phyloP scores from a whole-genome alignment of 2,113 vertebrate species.

The Callopanchax toddi region DNA sequence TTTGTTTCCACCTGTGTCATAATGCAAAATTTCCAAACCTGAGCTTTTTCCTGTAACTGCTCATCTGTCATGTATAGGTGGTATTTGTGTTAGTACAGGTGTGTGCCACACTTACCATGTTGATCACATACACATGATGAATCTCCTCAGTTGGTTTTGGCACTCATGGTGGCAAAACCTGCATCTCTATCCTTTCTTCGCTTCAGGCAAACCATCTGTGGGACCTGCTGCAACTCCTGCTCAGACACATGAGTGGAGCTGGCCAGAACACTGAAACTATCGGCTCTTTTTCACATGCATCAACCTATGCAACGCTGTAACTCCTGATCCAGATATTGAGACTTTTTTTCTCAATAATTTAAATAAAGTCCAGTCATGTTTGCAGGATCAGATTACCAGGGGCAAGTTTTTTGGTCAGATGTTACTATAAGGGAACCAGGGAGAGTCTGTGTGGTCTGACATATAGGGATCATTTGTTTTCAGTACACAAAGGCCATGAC shows the following conservation, averaged over 20 bases:
- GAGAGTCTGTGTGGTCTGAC: background rate
- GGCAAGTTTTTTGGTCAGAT: background rate
- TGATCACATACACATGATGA: conserved; percentile 69
- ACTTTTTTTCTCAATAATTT: background rate
- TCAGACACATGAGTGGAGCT: conserved; percentile 16
- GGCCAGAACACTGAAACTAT: conserved; percentile 19
- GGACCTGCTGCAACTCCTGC: conserved; percentile 44
- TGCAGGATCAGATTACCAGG: background rate
- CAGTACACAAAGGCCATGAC: conserved; percentile 24
- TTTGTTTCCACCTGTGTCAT: too few relatives aligned
- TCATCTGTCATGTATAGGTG: background rate
- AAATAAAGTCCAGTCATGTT: background rate
- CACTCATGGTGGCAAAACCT: conserved; percentile 36
- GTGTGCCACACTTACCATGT: conserved; percentile 52
- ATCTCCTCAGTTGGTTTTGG: conserved; percentile 54
- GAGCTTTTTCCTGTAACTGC: background rate
- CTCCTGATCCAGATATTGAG: background rate
- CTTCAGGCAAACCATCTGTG: conserved; percentile 76
- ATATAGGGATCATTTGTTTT: conserved; percentile 35
- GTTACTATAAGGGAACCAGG: background rate
- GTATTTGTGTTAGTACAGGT: background rate
- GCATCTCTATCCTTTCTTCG: conserved; percentile 41
- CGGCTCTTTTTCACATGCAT: conserved; percentile 1
- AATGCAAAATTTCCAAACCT: too few relatives aligned
- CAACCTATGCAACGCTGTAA: background rate